Conservation (phyloP, 2,797 vertebrate species). For the Benthosema pterotum region DNA sequence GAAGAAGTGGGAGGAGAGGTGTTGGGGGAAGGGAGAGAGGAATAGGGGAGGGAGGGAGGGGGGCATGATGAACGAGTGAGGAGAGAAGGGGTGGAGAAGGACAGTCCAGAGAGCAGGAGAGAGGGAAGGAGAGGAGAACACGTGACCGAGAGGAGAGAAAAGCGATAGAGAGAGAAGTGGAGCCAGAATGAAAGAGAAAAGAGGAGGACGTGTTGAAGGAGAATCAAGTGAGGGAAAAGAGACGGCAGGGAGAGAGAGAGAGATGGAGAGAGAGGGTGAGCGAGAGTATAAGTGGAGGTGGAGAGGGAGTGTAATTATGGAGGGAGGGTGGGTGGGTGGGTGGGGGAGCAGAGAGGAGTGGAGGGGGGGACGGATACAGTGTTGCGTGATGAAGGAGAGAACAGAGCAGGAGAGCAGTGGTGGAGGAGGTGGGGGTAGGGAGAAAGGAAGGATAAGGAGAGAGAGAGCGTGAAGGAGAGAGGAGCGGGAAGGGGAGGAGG, state of each 20-base stretch:
- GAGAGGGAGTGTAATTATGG: constrained; percentile 39
- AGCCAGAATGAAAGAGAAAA: constrained; percentile 25
- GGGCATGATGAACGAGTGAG: constrained; percentile 17
- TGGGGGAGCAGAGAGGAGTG: constrained; percentile 19
- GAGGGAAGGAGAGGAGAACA: constrained; percentile 30
- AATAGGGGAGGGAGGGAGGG: constrained; percentile 36
- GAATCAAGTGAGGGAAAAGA: constrained; percentile 15
- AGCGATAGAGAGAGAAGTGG: constrained; percentile 27
- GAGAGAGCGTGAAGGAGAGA: constrained; percentile 26
- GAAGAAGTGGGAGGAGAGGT: constrained; percentile 13
- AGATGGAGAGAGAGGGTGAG: neutral
- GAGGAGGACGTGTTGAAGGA: constrained; percentile 42
- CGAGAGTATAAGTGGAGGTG: constrained; percentile 41
- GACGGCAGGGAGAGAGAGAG: neutral
- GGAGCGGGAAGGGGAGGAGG: constrained; percentile 56
- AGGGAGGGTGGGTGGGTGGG: constrained; percentile 17
- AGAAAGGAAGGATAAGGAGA: constrained; percentile 49
- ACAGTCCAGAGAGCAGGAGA: constrained; percentile 1
- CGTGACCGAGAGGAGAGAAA: constrained; percentile 42
- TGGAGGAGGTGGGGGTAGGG: constrained; percentile 30
- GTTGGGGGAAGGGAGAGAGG: constrained; percentile 4
- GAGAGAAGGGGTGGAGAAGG: constrained; percentile 4
- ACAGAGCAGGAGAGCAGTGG: constrained; percentile 28
- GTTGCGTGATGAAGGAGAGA: constrained; percentile 20
- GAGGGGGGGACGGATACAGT: constrained; percentile 7